Percentiles rank a stretch among this genome's conserved stretches.
Conservation (phyloP, 1,140 invertebrate species). For the Orchestia grillus region DNA sequence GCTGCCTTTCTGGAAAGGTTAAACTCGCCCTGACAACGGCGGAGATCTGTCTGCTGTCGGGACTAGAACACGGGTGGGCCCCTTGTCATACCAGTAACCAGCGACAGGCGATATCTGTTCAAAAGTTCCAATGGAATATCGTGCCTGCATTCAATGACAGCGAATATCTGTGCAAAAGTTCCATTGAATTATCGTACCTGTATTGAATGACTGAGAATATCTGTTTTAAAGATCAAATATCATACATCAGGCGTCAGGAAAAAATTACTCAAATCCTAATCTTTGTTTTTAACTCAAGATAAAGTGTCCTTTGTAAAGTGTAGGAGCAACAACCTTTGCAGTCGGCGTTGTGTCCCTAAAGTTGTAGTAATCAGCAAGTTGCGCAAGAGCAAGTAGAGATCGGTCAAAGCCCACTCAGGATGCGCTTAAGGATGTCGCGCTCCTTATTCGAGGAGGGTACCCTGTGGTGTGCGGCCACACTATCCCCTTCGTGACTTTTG, state of each 20-base stretch:
- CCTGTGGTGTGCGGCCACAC: not conserved
- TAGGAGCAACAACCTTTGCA: not conserved
- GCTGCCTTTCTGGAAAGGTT: not conserved
- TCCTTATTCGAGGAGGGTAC: not conserved
- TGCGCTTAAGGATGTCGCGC: not conserved
- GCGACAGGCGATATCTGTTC: no score
- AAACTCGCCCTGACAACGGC: not conserved
- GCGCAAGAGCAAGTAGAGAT: not conserved
- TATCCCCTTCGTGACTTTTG: not conserved
- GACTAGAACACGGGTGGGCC: not conserved
- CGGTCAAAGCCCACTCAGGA: slow-evolving; percentile 21
- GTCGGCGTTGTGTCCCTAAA: not conserved
- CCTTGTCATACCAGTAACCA: not conserved
- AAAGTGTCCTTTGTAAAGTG: not conserved
- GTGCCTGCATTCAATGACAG: not conserved
- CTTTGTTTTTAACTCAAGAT: not conserved
- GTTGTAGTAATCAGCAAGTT: not conserved
- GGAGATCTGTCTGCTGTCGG: not conserved
- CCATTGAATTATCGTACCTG: not conserved
- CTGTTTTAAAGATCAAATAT: not conserved
- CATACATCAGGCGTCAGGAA: not conserved
- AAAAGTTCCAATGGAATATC: not conserved
- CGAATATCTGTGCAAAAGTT: not conserved
- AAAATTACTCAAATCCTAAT: not conserved
- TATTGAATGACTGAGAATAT: not conserved